Base-by-base conservation (phyloP, 2,888 invertebrate genomes). In the Nymphalis c-album region DNA sequence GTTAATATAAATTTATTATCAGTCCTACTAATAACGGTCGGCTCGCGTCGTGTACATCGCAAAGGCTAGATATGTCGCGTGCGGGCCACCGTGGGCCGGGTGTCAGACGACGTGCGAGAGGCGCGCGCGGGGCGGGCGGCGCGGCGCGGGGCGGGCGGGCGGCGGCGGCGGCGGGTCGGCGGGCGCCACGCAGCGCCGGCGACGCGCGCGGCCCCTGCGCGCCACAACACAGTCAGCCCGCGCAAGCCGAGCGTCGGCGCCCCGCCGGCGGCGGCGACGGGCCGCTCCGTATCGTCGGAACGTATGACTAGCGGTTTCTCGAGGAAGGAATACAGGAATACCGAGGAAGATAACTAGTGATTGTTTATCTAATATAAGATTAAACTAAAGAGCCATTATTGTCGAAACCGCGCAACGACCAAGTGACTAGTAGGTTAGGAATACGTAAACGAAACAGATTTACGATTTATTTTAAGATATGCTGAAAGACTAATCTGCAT, bases 111-210 rank as follows among this genome's bases (percentile, higher is more conserved):
- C 71, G 77, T 80, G 85, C 51, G 84, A 74, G 74, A 76, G 74
- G 51, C 80, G 76, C 22, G 45, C 69, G 53, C 75, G 75, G 68
- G 73, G 75, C 66, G 74, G 71, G 59, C 74, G 70, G 53, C 69
- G 74, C 63, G 70, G 71, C 60, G 67, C n/a, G 53, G 17, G 13
- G 67, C 55, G 64, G 71, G 40, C 40, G 51, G 63, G 55, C 71
- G 67, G 63, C 65, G 47, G 60, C 35, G 69, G 76, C 69, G 75
- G 73, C 65, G 63, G 65, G 67, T 72, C 74, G 76, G 75, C 83
- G 74, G 88, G 88, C 74, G 87, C 90, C 72, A 89, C 88, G 75
- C 73, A 78, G 76, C 84, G 85, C 68, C 87, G 85, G 70, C 88
- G 85, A 87, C 90, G 86, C 78, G 81, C 83, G 76, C 86, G 83